phyloP scores from a whole-genome alignment of 2,888 invertebrate genomes.

The Acanthococcus lagerstroemiae region DNA sequence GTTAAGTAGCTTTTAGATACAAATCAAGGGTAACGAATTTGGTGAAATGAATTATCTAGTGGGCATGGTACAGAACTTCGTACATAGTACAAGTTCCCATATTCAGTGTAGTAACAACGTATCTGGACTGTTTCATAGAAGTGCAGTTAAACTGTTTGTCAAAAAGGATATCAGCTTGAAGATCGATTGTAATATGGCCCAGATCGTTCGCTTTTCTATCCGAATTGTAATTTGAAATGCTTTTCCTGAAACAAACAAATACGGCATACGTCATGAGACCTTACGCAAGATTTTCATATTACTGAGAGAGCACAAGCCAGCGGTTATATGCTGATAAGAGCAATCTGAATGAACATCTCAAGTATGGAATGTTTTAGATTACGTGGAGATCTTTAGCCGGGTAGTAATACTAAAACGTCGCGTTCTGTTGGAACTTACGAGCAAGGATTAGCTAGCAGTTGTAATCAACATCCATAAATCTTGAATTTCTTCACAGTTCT shows the following conservation, averaged over 20 bases:
- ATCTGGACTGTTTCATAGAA: background rate
- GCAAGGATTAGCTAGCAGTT: too few species aligned
- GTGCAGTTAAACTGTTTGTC: background rate
- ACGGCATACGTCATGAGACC: too few species aligned
- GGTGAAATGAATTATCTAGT: too few species aligned
- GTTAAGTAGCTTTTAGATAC: too few species aligned
- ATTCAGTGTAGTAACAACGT: background rate
- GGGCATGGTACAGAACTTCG: background rate
- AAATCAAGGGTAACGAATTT: too few species aligned
- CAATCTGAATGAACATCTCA: too few species aligned
- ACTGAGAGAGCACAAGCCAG: too few species aligned
- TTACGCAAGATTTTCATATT: too few species aligned
- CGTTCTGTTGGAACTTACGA: too few species aligned
- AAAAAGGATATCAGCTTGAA: constrained; percentile 70
- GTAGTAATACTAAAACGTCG: too few species aligned
- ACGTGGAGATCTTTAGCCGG: background rate
- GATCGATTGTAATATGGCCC: constrained; percentile 87
- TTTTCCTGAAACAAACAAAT: constrained; percentile 72
- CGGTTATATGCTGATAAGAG: too few species aligned
- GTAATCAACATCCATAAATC: background rate
- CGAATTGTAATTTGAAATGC: constrained; percentile 91
- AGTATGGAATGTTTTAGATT: background rate
- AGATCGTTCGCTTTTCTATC: constrained; percentile 89
- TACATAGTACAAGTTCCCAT: background rate
- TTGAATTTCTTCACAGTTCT: background rate